phyloP scores from a whole-genome alignment of 2,113 vertebrate species.

The Empidonax alnorum region DNA sequence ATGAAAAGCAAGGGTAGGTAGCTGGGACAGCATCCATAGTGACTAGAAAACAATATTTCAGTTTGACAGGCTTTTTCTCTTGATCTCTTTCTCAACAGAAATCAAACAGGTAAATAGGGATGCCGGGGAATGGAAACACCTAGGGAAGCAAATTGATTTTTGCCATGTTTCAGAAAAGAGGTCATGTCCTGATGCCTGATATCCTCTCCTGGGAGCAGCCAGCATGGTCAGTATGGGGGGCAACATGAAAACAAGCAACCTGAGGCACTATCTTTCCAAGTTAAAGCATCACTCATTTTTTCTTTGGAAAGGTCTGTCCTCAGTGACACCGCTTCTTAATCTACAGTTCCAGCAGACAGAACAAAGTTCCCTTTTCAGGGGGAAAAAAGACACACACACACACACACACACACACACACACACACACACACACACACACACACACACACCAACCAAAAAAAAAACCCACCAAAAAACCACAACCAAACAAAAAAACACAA shows the following conservation, averaged over 20 bases:
- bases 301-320: not conserved
- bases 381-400: too few relatives aligned
- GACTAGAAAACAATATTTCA: not conserved
- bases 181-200: not conserved
- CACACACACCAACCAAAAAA: too few relatives aligned
- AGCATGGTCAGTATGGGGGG: not conserved
- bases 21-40: not conserved
- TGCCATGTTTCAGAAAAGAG: not conserved
- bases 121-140: not conserved
- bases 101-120: not conserved
- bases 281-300: not conserved
- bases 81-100: not conserved
- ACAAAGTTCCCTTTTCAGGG: not conserved
- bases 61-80: not conserved
- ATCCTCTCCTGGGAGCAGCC: not conserved
- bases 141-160: not conserved
- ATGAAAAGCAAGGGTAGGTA: not conserved
- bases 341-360: not conserved
- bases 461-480: too few relatives aligned
- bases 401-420: too few relatives aligned
- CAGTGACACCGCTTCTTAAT: not conserved
- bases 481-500: too few relatives aligned
- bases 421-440: too few relatives aligned
- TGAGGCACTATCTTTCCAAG: not conserved
- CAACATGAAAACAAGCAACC: not conserved